phyloP scores from a whole-genome alignment of 1,140 invertebrate genomes.

The Drosophila nikananu region DNA sequence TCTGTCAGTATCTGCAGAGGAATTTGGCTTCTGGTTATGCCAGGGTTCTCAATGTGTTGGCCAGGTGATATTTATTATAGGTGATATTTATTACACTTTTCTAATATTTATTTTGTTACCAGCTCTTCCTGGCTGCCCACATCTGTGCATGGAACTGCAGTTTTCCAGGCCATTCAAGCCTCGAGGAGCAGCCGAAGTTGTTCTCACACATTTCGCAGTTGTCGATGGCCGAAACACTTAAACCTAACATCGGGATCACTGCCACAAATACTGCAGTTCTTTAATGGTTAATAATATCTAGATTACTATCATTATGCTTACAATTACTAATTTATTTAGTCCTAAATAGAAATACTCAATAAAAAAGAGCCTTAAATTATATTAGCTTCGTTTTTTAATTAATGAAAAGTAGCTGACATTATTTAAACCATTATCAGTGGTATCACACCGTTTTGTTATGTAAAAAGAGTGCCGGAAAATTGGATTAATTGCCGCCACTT shows the following conservation, averaged over 20 bases:
- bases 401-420: background rate
- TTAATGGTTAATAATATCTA: constrained; percentile 29
- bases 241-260: constrained; percentile 15
- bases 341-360: background rate
- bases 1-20: constrained; percentile 66
- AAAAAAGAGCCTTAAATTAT: background rate
- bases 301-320: background rate
- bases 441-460: constrained; percentile 16
- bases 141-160: constrained; percentile 56
- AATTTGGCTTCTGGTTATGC: constrained; percentile 32
- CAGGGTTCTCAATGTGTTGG: constrained; percentile 54
- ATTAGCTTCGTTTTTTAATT: background rate
- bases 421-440: background rate
- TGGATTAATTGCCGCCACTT: constrained; percentile 25
- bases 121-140: constrained; percentile 56
- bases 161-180: constrained; percentile 55
- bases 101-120: background rate
- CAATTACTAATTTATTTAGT: constrained; percentile 21
- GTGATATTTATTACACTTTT: background rate
- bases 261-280: constrained; percentile 36
- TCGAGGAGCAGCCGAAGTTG: constrained; percentile 47
- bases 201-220: constrained; percentile 39
- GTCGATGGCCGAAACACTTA: constrained; percentile 30
- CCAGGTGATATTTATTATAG: no score
- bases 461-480: constrained; percentile 30